These are phyloP conservation scores for Syngnathoides biaculeatus DNA, from an alignment of 2,113 vertebrate species.

Conservation along the genomic window DNA sequence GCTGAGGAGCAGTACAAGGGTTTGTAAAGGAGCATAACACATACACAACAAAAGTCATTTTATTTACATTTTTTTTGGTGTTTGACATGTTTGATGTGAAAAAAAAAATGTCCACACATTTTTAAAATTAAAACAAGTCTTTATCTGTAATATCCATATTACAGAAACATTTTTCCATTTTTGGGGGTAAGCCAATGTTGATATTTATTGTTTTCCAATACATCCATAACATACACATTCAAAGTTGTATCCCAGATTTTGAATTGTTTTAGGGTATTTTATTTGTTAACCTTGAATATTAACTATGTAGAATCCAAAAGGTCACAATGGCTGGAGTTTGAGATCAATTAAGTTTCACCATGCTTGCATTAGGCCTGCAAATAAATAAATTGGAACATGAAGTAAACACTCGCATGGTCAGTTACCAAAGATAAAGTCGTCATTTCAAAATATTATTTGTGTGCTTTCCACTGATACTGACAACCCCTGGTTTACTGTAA, in stretches of 20 bases:
- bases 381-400: not conserved
- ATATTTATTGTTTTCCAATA: not conserved
- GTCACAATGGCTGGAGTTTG: not conserved
- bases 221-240: not conserved
- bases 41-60: not conserved
- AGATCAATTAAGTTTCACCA: too few relatives aligned
- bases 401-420: not conserved
- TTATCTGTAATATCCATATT: too few relatives aligned
- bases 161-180: too few relatives aligned
- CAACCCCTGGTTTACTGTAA: too few relatives aligned
- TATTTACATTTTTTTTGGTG: not conserved
- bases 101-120: not conserved
- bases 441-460: not conserved
- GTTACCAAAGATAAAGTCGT: not conserved
- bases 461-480: not conserved
- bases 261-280: not conserved
- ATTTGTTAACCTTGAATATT: slow-evolving; percentile 6
- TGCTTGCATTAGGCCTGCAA: too few relatives aligned
- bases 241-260: not conserved
- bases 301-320: not conserved
- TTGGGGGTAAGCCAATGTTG: too few relatives aligned
- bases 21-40: not conserved
- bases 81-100: not conserved
- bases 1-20: not conserved
- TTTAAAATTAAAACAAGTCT: too few relatives aligned